Evolutionary conservation across 2,797 vertebrate genomes (phyloP).

Genomic region (Tamandua tetradactyla): DNA sequence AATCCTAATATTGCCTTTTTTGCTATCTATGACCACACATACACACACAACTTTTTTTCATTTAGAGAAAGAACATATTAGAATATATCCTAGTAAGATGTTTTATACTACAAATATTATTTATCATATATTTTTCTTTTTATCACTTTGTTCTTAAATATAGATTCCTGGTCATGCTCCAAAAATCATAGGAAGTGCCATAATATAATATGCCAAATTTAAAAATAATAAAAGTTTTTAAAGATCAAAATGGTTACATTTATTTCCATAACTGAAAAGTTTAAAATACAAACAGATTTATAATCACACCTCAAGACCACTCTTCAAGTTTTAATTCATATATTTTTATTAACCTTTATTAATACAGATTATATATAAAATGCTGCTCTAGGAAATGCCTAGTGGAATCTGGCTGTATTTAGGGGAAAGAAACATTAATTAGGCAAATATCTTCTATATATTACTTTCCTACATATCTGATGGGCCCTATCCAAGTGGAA

Average conservation of each 20-base stretch:
- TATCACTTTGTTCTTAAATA: background rate
- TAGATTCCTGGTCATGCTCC: background rate
- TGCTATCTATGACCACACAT: background rate
- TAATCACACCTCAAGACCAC: background rate
- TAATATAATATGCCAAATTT: background rate
- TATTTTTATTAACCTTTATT: background rate
- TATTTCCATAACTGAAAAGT: background rate
- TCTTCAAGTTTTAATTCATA: background rate
- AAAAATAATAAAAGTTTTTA: conserved; percentile 25
- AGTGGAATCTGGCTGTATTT: background rate
- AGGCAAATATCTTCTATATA: background rate
- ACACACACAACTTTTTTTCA: background rate
- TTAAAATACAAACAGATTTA: background rate
- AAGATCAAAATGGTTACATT: background rate
- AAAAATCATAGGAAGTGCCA: background rate
- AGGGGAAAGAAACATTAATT: background rate
- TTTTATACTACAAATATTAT: background rate
- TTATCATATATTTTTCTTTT: background rate
- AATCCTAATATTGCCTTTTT: background rate
- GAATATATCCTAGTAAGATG: background rate
- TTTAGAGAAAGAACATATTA: background rate
- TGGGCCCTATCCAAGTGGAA: background rate
- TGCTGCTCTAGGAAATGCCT: background rate
- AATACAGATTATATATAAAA: background rate
- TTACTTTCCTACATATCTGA: background rate